Evolutionary conservation across 2,888 invertebrate genomes (phyloP).

Genomic region (Drosophila subsilvestris): DNA sequence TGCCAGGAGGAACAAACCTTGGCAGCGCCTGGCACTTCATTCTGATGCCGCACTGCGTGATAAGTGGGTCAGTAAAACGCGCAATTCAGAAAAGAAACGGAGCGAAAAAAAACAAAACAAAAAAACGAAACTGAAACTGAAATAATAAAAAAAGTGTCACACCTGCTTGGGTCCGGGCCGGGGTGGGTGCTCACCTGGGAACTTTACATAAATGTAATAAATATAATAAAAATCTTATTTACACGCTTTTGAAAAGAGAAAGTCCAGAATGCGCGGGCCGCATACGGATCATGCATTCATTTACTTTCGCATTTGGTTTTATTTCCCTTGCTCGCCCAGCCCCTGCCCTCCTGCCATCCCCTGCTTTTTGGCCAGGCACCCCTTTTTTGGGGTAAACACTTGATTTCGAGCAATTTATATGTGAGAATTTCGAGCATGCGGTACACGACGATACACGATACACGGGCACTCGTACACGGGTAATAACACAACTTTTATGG

Average conservation of each 20-base stretch:
- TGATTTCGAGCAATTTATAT: conserved; percentile 63
- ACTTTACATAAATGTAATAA: conserved; percentile 71
- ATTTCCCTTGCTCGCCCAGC: conserved; percentile 10
- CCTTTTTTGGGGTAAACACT: conserved; percentile 33
- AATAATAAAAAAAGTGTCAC: conserved; percentile 65
- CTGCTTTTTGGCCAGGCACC: conserved; percentile 9
- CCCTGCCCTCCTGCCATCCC: neutral
- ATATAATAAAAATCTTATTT: conserved; percentile 78
- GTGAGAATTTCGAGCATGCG: conserved; percentile 52
- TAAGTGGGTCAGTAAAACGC: conserved; percentile 74
- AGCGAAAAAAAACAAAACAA: conserved; percentile 41
- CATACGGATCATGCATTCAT: conserved; percentile 66
- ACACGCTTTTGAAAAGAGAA: conserved; percentile 81
- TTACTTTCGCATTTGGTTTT: conserved; percentile 65
- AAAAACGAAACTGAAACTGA: conserved; percentile 49
- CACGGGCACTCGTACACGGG: conserved; percentile 28
- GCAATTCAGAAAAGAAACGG: conserved; percentile 40
- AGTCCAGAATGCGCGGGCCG: conserved; percentile 69
- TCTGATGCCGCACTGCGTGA: conserved; percentile 60
- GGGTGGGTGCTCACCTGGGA: conserved; percentile 50
- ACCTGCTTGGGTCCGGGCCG: conserved; percentile 53
- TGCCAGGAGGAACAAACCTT: conserved; percentile 63
- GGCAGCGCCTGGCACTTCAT: conserved; percentile 50
- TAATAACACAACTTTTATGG: conserved; percentile 66
- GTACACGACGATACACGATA: neutral